phyloP scores from a whole-genome alignment of 1,140 invertebrate genomes.

The Drosophila orosa region DNA sequence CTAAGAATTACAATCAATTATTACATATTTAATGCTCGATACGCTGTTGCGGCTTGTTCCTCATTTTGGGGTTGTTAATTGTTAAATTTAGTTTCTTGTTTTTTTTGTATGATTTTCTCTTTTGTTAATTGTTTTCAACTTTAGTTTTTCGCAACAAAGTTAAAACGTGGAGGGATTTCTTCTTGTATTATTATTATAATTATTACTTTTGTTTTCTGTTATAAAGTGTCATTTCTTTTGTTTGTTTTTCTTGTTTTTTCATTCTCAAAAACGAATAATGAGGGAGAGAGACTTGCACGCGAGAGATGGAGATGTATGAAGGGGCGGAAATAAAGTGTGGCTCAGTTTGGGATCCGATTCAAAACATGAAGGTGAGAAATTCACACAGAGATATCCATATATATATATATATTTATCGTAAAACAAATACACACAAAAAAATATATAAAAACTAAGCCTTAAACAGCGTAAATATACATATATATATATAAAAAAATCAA shows the following conservation, averaged over 20 bases:
- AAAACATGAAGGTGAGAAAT: conserved; percentile 44
- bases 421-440: conserved; percentile 60
- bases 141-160: conserved; percentile 31
- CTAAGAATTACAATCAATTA: conserved; percentile 71
- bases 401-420: conserved; percentile 49
- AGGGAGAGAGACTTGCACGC: conserved; percentile 52
- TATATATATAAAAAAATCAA: conserved; percentile 54
- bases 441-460: conserved; percentile 61
- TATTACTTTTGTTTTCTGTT: conserved; percentile 31
- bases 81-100: conserved; percentile 18
- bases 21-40: conserved; percentile 57
- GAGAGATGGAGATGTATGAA: neutral
- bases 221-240: conserved; percentile 40
- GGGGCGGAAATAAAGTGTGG: conserved; percentile 9
- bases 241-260: conserved; percentile 22
- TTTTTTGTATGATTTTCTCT: conserved; percentile 24
- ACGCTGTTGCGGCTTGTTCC: conserved; percentile 21
- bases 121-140: conserved; percentile 5
- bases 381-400: conserved; percentile 27
- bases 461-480: conserved; percentile 51
- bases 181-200: conserved; percentile 35
- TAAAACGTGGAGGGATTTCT: conserved; percentile 72
- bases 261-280: conserved; percentile 32
- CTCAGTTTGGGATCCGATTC: conserved; percentile 25
- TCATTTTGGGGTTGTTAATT: conserved; percentile 27